Conservation (phyloP, 2,113 vertebrate species). For the Ciconia boyciana region DNA sequence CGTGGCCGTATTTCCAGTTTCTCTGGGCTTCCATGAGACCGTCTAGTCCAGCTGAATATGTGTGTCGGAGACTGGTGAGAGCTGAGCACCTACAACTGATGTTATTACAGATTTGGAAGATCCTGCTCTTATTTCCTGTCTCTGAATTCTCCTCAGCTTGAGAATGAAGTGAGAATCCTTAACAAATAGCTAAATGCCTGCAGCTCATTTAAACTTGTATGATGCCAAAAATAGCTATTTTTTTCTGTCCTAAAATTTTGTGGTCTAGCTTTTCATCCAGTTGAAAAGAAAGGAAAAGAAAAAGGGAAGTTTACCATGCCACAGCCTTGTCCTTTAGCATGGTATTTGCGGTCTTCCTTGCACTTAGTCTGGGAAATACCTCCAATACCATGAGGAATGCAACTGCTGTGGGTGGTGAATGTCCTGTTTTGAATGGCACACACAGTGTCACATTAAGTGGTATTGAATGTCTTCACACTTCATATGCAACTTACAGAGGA, state of each 20-base stretch:
- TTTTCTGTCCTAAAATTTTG: not conserved
- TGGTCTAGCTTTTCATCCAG: not conserved
- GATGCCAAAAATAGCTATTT: not conserved
- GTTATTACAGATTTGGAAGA: not conserved
- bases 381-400: slow-evolving; percentile 19
- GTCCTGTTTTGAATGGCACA: slow-evolving; percentile 47
- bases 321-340: not conserved
- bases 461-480: slow-evolving; percentile 29
- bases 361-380: slow-evolving; percentile 39
- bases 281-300: slow-evolving; percentile 21
- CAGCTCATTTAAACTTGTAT: not conserved
- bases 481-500: not conserved
- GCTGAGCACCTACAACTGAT: not conserved
- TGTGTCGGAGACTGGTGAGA: not conserved
- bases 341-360: slow-evolving; percentile 1
- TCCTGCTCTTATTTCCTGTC: not conserved
- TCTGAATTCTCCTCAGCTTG: not conserved
- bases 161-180: not conserved
- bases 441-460: not conserved
- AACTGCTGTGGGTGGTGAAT: slow-evolving; percentile 16
- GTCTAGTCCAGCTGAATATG: not conserved
- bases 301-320: not conserved
- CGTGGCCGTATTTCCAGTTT: fast-evolving
- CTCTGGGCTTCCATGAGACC: not conserved
- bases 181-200: not conserved